Evolutionary conservation across 2,797 vertebrate species (phyloP).

Genomic region (Xenentodon cancila): DNA sequence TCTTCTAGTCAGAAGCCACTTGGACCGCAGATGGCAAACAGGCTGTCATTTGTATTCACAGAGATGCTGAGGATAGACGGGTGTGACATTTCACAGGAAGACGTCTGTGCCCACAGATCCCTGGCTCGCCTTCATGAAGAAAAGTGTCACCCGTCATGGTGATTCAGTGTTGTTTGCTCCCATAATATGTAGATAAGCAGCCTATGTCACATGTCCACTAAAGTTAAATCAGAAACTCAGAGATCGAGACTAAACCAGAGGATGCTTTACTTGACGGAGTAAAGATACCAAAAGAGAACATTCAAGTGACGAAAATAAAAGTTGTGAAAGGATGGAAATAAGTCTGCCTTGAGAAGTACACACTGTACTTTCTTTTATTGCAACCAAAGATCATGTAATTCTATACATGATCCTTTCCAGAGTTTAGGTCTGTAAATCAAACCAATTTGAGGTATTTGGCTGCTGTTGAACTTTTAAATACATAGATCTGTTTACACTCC

Average conservation of each 20-base stretch:
- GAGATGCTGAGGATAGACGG: constrained; percentile 72
- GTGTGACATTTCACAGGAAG: constrained; percentile 84
- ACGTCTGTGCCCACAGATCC: constrained; percentile 72
- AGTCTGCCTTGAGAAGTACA: no score
- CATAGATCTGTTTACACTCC: no score
- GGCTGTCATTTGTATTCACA: constrained; percentile 79
- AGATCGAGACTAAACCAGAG: background rate
- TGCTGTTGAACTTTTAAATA: constrained; percentile 4
- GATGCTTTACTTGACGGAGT: constrained; percentile 4
- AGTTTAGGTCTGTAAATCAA: background rate
- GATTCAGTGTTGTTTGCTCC: constrained; percentile 34
- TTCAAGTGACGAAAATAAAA: no score
- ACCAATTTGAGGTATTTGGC: constrained; percentile 4
- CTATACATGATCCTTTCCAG: background rate
- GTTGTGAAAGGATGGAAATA: no score
- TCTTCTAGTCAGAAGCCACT: constrained; percentile 43
- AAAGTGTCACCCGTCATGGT: constrained; percentile 47
- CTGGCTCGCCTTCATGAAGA: constrained; percentile 38
- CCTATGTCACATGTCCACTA: constrained; percentile 29
- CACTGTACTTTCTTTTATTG: no score
- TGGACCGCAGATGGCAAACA: constrained; percentile 81
- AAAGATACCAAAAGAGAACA: no score
- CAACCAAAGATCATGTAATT: no score
- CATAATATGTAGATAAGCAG: constrained; percentile 22
- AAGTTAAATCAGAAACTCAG: constrained; percentile 21